phyloP scores from a whole-genome alignment of 1,140 invertebrate genomes.

The Neodiprion pinetum region DNA sequence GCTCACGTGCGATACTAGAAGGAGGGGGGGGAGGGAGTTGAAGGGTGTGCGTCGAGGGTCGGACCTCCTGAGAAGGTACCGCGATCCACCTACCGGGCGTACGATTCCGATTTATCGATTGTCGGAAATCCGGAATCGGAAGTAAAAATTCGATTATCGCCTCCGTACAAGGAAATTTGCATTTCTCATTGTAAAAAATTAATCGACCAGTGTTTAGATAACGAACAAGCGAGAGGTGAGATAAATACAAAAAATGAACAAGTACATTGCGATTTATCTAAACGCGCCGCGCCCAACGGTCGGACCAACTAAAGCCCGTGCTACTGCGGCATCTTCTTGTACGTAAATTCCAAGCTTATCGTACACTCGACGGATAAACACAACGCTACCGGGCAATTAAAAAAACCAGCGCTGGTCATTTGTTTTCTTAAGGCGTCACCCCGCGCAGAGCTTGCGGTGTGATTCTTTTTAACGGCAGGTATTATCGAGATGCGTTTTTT shows the following conservation, averaged over 20 bases:
- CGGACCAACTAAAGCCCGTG: background rate
- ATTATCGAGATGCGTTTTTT: background rate
- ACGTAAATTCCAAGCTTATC: background rate
- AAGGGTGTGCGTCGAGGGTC: background rate
- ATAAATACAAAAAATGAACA: too few relatives aligned
- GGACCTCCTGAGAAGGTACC: background rate
- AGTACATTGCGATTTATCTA: too few relatives aligned
- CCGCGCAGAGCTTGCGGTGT: background rate
- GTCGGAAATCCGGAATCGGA: too few relatives aligned
- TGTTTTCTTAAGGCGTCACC: background rate
- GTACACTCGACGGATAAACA: background rate
- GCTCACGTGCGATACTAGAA: background rate
- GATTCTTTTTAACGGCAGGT: background rate
- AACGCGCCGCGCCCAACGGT: background rate
- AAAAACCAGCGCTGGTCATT: background rate
- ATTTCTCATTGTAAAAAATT: too few relatives aligned
- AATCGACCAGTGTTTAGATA: too few relatives aligned
- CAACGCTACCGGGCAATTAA: constrained; percentile 1
- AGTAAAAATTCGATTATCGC: too few relatives aligned
- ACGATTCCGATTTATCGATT: background rate
- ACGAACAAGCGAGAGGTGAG: too few relatives aligned
- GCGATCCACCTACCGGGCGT: background rate
- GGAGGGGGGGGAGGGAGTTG: too few relatives aligned
- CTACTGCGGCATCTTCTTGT: background rate
- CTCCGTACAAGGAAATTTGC: too few relatives aligned